Conservation (phyloP, 2,113 vertebrate genomes). For the Macrotus californicus region DNA sequence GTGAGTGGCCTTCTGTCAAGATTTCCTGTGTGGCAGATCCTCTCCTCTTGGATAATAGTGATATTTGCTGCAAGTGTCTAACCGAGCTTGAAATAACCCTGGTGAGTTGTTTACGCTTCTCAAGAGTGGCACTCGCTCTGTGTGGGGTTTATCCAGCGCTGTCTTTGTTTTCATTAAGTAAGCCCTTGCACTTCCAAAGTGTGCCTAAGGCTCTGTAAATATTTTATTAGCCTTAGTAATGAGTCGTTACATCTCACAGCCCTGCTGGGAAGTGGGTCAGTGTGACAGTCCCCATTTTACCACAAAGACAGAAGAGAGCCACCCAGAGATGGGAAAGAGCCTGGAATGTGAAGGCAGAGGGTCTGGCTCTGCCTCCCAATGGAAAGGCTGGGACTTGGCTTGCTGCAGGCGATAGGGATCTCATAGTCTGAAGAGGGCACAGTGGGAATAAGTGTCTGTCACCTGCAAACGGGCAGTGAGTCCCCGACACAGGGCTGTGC, state of each 20-base stretch:
- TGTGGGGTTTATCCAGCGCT: constrained; percentile 22
- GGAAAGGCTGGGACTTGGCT: background rate
- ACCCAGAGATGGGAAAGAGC: background rate
- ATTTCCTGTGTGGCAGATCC: background rate
- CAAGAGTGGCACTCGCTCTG: background rate
- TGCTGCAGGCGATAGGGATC: background rate
- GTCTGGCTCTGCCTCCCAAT: background rate
- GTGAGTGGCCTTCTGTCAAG: background rate
- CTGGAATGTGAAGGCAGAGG: background rate
- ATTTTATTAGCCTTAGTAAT: constrained; percentile 69
- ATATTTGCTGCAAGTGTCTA: constrained; percentile 42
- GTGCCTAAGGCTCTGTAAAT: constrained; percentile 58
- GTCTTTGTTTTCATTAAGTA: constrained; percentile 55
- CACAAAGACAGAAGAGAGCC: background rate
- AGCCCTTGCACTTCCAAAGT: constrained; percentile 28
- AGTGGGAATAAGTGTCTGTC: background rate
- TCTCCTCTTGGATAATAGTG: constrained; percentile 26
- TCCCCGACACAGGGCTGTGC: background rate
- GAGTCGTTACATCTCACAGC: constrained; percentile 25
- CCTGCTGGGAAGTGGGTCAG: constrained; percentile 59
- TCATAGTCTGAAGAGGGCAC: background rate
- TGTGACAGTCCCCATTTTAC: background rate
- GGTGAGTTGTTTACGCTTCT: constrained; percentile 48
- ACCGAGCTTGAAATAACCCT: constrained; percentile 66
- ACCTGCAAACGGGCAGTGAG: background rate